Conservation (phyloP, 2,888 invertebrate genomes). For the Chloromyia formosa region DNA sequence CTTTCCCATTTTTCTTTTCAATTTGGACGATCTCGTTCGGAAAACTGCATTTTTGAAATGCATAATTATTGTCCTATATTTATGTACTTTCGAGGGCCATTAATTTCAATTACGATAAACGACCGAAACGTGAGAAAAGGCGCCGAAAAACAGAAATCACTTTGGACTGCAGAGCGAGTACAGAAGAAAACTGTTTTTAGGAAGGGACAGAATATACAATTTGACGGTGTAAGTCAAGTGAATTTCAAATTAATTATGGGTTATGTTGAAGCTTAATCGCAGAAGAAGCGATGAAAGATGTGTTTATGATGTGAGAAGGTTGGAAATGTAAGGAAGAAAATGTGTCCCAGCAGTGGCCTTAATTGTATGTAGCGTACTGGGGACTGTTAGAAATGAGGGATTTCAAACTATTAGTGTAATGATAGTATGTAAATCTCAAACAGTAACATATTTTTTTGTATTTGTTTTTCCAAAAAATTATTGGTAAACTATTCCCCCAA, state of each 20-base stretch:
- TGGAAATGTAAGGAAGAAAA: no score
- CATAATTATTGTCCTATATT: neutral
- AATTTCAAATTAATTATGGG: neutral
- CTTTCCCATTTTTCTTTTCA: neutral
- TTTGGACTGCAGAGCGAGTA: neutral
- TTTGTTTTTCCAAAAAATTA: no score
- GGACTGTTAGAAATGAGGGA: no score
- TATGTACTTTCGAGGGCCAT: neutral
- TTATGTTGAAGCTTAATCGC: no score
- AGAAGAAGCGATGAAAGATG: no score
- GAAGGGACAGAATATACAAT: neutral
- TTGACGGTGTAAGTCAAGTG: neutral
- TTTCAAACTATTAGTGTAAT: no score
- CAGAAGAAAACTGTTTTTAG: neutral
- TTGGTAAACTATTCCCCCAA: no score
- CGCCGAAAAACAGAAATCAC: neutral
- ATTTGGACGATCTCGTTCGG: neutral
- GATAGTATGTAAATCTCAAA: no score
- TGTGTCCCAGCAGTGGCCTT: no score
- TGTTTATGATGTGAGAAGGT: no score
- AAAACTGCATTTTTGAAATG: neutral
- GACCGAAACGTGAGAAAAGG: neutral
- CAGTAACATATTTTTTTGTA: no score
- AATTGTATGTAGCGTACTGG: no score
- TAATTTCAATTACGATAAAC: conserved; percentile 3